These are phyloP conservation scores for Drosophila trichaetosa DNA, from an alignment of 2,888 invertebrate species.

Conservation along the genomic window DNA sequence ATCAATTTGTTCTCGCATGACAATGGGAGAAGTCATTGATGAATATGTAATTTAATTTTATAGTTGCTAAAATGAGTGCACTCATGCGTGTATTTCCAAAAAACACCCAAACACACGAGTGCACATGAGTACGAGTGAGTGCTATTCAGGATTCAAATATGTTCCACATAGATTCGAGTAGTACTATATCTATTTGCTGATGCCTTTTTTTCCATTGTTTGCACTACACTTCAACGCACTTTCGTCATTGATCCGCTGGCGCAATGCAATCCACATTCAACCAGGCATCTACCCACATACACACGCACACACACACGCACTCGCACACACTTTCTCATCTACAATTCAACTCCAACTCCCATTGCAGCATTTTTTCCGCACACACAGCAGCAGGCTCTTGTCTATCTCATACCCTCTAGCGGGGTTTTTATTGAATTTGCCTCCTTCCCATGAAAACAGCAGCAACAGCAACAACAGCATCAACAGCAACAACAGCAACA, in stretches of 20 bases:
- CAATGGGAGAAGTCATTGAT: background rate
- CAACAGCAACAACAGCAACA: background rate
- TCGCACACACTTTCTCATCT: constrained; percentile 3
- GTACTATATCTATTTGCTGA: constrained; percentile 64
- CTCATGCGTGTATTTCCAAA: constrained; percentile 13
- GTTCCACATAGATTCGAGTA: constrained; percentile 48
- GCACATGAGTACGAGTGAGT: background rate
- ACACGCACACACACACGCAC: constrained; percentile 5
- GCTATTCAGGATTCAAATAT: constrained; percentile 39
- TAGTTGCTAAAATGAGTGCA: constrained; percentile 15
- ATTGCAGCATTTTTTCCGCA: constrained; percentile 51
- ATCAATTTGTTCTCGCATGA: no score
- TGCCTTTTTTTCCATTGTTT: constrained; percentile 75
- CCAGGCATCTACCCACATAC: background rate
- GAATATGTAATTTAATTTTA: background rate
- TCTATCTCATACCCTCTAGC: constrained; percentile 52
- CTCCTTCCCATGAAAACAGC: constrained; percentile 17
- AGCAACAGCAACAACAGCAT: background rate
- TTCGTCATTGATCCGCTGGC: constrained; percentile 74
- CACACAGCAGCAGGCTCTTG: constrained; percentile 21
- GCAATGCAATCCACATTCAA: constrained; percentile 27
- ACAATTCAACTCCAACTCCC: constrained; percentile 44
- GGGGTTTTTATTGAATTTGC: constrained; percentile 63
- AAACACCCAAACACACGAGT: background rate
- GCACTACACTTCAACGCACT: constrained; percentile 81